Evolutionary conservation across 2,888 invertebrate species (phyloP).

Genomic region (Allygus modestus): DNA sequence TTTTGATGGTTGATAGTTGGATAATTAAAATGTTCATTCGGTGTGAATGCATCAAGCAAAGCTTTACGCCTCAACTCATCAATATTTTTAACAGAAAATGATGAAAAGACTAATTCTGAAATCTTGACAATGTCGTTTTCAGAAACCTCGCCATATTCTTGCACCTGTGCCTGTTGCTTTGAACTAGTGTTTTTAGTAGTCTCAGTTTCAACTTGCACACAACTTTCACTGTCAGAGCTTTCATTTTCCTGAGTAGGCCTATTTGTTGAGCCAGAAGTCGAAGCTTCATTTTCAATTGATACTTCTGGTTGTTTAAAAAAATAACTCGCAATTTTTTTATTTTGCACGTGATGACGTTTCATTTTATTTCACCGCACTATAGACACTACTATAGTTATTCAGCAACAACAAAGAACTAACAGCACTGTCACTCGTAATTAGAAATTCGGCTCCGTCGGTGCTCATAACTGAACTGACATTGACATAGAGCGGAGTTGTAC

Average conservation of each 20-base stretch:
- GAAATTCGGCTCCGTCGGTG: too few species aligned
- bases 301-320: neutral
- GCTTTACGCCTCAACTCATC: neutral
- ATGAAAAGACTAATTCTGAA: neutral
- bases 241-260: slow-evolving; percentile 1
- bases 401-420: too few species aligned
- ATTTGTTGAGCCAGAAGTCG: neutral
- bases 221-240: neutral
- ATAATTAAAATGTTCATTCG: neutral
- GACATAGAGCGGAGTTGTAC: too few species aligned
- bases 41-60: too few species aligned
- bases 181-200: neutral
- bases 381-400: too few species aligned
- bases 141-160: neutral
- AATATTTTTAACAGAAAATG: neutral
- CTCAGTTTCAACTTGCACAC: neutral
- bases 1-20: neutral
- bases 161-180: too few species aligned
- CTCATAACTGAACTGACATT: too few species aligned
- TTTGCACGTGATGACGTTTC: neutral
- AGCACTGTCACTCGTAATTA: too few species aligned
- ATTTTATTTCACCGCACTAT: too few species aligned
- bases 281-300: slow-evolving; percentile 16
- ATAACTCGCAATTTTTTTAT: slow-evolving; percentile 2
- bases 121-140: neutral